Percentiles rank a stretch among this genome's conserved stretches.
Evolutionary conservation across 1,140 invertebrate species (phyloP).

Genomic region (Drosophila bocqueti): DNA sequence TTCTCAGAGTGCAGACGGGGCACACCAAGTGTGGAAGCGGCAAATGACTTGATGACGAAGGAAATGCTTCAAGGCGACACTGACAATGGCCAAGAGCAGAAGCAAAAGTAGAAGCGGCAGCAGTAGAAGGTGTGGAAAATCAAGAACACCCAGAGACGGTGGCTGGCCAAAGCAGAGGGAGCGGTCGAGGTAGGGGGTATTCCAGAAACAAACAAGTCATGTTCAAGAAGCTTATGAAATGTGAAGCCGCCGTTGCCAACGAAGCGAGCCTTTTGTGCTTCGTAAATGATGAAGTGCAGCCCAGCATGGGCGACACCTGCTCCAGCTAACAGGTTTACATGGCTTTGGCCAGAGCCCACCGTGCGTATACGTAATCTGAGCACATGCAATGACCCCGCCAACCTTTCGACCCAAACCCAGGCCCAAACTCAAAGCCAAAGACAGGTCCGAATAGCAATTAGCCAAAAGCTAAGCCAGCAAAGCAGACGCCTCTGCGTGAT

Average conservation of each 20-base stretch:
- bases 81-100: conserved; percentile 67
- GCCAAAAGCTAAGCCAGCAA: conserved; percentile 51
- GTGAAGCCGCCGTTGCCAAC: conserved; percentile 56
- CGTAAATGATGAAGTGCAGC: conserved; percentile 59
- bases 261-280: conserved; percentile 35
- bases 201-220: conserved; percentile 59
- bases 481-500: conserved; percentile 59
- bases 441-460: conserved; percentile 54
- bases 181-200: neutral
- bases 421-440: conserved; percentile 14
- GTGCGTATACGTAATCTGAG: conserved; percentile 62
- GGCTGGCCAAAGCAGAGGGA: conserved; percentile 16
- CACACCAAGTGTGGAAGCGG: conserved; percentile 68
- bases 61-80: conserved; percentile 75
- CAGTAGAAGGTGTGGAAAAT: conserved; percentile 58
- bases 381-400: conserved; percentile 49
- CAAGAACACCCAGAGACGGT: conserved; percentile 34
- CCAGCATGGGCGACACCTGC: conserved; percentile 21
- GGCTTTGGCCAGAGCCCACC: conserved; percentile 35
- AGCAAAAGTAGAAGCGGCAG: conserved; percentile 20
- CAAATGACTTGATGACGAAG: conserved; percentile 71
- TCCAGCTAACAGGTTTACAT: conserved; percentile 55
- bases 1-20: conserved; percentile 12
- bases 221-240: conserved; percentile 77
- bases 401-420: conserved; percentile 44